Conservation (phyloP, 2,797 vertebrate genomes). For the Ispidina lecontei region DNA sequence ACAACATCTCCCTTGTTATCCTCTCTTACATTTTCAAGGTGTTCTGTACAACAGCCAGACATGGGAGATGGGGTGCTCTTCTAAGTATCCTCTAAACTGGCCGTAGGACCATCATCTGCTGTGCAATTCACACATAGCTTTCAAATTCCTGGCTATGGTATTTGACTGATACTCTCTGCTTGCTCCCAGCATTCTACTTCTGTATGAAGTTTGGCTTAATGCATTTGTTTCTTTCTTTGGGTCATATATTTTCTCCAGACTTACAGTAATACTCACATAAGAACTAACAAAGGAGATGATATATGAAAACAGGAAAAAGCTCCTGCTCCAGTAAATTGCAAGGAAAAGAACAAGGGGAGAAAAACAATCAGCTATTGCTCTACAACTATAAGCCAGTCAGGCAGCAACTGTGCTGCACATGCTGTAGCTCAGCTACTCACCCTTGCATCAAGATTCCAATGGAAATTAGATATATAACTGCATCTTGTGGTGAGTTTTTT, state of each 20-base stretch:
- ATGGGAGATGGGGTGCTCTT: not conserved
- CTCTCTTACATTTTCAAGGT: fast-evolving
- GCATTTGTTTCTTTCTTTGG: not conserved
- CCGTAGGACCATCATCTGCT: not conserved
- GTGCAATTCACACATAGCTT: not conserved
- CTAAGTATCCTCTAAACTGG: not conserved
- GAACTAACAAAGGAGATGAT: not conserved
- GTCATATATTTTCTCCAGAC: not conserved
- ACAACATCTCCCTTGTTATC: fast-evolving
- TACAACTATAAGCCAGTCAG: not conserved
- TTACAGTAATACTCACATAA: not conserved
- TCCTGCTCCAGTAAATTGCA: not conserved
- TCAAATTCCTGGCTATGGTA: not conserved
- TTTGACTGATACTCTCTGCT: not conserved
- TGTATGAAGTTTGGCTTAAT: not conserved
- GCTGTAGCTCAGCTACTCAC: not conserved
- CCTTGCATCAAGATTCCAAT: not conserved
- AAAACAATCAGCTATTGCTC: not conserved
- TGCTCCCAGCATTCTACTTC: not conserved
- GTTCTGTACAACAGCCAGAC: not conserved
- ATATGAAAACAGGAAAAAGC: not conserved
- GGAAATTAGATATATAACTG: not conserved
- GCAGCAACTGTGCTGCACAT: not conserved
- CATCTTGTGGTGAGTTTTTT: not conserved
- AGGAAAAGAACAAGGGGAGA: not conserved